Base-by-base conservation (phyloP, 2,888 invertebrate species). In the Gandaritis pyraliata region DNA sequence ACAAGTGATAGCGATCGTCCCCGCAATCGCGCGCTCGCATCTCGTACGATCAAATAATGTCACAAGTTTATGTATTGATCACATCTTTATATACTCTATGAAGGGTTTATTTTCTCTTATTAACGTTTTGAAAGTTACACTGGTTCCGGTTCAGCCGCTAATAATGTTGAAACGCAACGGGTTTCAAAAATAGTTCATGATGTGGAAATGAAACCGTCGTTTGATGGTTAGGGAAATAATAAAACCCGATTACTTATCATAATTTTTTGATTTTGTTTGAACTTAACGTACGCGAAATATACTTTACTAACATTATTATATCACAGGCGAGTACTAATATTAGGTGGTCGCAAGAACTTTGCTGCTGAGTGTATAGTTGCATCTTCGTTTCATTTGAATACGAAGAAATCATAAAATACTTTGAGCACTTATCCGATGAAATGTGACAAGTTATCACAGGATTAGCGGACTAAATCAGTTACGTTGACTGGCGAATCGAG, bases 1-100 rank as follows among this genome's bases (percentile, higher is more conserved):
- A 77, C 67, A 64, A 53, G 61, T 11, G 86, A 86, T 86, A 83
- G 70, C 58, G 71, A 86, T 86, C 86, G 73, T 80, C 80, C 78
- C 80, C 78, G 72, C 74, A 76, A 82, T 83, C 86, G 75, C 71
- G 79, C 80, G 73, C 65, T 66, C 71, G 73, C 76, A 84, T 85
- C 84, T 77, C 68, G 60, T 67, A 58, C 74, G 73, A 80, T 81
- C 82, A 77, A 83, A 88, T 88, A 87, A 87, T 85, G 80, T 82
- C 74, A 77, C 72, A 77, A 76, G 82, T 88, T 88, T 88, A 88
- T 80, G 78, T 68, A 45, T 66, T 70, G 87, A 87, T 87, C 75
- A 68, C 78, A 87, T 87, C 87, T 85, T 65, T 67, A 61, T 61
- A 61, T 63, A 58, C 45, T 55, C 65, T 70, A 63, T 72, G 72